Percentiles rank a stretch among this genome's conserved stretches.
phyloP scores from a whole-genome alignment of 1,140 invertebrate genomes.

The Melipona quadrifasciata region DNA sequence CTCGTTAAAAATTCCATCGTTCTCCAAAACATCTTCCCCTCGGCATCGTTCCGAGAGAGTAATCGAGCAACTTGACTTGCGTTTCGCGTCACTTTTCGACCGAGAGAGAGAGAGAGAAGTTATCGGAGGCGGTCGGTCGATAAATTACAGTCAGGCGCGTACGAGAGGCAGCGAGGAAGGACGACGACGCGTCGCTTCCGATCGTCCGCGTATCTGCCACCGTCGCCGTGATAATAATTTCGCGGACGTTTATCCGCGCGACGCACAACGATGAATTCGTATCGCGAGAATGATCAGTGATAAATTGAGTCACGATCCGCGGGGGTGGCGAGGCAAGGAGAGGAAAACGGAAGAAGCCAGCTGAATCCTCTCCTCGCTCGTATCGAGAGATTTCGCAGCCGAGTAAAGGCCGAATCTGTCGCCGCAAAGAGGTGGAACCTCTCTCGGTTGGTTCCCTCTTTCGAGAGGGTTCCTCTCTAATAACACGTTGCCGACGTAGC shows the following conservation, averaged over 20 bases:
- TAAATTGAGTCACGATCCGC: slow-evolving; percentile 66
- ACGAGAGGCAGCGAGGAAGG: slow-evolving; percentile 33
- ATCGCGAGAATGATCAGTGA: slow-evolving; percentile 68
- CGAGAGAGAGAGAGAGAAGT: not conserved
- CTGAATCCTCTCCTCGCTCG: not conserved
- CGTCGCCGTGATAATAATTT: slow-evolving; percentile 54
- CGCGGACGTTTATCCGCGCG: slow-evolving; percentile 51
- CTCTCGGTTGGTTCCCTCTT: not conserved
- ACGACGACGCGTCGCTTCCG: slow-evolving; percentile 37
- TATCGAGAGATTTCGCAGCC: not conserved
- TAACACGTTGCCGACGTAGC: slow-evolving; percentile 72
- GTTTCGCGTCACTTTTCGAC: slow-evolving; percentile 1
- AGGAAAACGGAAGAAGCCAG: slow-evolving; percentile 1
- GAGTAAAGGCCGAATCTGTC: slow-evolving; percentile 64
- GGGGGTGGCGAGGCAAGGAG: not conserved
- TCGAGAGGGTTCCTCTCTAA: slow-evolving; percentile 64
- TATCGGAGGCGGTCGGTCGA: slow-evolving; percentile 56
- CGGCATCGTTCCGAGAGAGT: slow-evolving; percentile 50
- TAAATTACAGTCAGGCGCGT: slow-evolving; percentile 66
- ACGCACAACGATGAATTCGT: slow-evolving; percentile 48
- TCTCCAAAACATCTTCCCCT: slow-evolving; percentile 52
- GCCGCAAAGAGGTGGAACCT: slow-evolving; percentile 51
- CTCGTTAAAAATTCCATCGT: slow-evolving; percentile 58
- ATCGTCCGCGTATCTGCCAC: slow-evolving; percentile 46
- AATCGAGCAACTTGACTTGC: slow-evolving; percentile 53